Evolutionary conservation across 2,797 vertebrate species (phyloP).

Genomic region (Danio kyathit): DNA sequence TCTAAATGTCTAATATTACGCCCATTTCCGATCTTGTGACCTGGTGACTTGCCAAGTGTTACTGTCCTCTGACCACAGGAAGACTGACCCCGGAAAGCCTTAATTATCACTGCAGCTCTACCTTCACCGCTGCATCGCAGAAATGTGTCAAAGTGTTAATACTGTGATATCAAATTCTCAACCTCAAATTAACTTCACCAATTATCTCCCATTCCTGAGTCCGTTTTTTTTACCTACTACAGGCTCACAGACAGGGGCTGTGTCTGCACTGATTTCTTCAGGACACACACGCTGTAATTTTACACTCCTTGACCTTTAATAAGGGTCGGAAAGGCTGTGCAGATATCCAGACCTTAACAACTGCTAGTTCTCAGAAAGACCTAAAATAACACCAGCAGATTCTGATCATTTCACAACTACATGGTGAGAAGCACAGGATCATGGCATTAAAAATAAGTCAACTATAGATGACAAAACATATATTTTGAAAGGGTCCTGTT

Average conservation of each 20-base stretch:
- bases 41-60: background rate
- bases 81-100: background rate
- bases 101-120: slow-evolving; percentile 3
- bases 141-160: background rate
- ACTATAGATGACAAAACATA: background rate
- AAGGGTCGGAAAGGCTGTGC: slow-evolving; percentile 1
- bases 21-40: slow-evolving; percentile 2
- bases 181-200: background rate
- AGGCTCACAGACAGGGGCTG: background rate
- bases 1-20: background rate
- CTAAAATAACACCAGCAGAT: slow-evolving; percentile 11
- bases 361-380: background rate
- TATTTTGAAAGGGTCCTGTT: background rate
- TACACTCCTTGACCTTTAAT: slow-evolving; percentile 39
- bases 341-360: slow-evolving; percentile 1
- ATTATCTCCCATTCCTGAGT: background rate
- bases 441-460: background rate
- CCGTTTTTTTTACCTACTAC: background rate
- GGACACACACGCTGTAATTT: background rate
- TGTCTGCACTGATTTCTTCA: background rate
- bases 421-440: background rate
- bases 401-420: background rate
- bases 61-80: background rate
- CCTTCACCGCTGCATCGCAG: background rate
- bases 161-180: background rate